phyloP scores from a whole-genome alignment of 1,140 invertebrate genomes.

The Tetramorium parvispinum region DNA sequence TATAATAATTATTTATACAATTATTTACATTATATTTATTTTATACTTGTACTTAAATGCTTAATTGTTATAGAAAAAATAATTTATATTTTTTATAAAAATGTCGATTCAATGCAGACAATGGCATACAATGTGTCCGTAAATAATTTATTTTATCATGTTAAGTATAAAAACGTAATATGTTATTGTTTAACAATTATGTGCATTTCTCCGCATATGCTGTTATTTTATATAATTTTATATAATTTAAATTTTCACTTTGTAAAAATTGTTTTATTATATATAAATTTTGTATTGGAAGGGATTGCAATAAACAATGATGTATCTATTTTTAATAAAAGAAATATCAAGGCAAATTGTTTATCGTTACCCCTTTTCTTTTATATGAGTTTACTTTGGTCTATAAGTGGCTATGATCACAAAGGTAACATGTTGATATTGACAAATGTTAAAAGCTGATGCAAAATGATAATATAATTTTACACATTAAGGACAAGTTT shows the following conservation, averaged over 20 bases:
- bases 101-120: neutral
- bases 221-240: conserved; percentile 10
- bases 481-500: neutral
- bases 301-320: conserved; percentile 12
- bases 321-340: neutral
- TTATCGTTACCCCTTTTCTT: neutral
- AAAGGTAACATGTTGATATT: neutral
- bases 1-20: neutral
- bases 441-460: neutral
- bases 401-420: neutral
- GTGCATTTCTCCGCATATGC: neutral
- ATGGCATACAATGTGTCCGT: neutral
- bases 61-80: neutral
- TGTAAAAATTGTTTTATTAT: conserved; percentile 33
- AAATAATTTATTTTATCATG: conserved; percentile 18
- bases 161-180: conserved; percentile 21
- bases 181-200: conserved; percentile 40
- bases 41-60: conserved; percentile 51
- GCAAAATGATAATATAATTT: neutral
- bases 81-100: conserved; percentile 44
- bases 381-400: neutral
- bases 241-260: neutral
- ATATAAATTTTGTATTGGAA: conserved; percentile 16
- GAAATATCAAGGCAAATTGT: neutral
- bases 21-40: neutral